These are phyloP conservation scores for Cacatua alba DNA, from an alignment of 2,113 vertebrate genomes.

Conservation along the genomic window DNA sequence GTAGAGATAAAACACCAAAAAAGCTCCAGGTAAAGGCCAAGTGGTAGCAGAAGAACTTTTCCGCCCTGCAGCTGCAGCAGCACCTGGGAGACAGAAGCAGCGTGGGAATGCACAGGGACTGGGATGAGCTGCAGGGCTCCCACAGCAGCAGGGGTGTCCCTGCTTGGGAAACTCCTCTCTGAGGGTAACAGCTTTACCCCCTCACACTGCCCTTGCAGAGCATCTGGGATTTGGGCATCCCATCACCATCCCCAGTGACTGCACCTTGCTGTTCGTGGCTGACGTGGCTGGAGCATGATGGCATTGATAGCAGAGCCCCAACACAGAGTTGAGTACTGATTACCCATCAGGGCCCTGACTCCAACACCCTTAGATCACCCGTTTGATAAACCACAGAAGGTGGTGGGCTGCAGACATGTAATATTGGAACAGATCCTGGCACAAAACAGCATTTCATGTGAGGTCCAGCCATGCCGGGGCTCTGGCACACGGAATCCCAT, in stretches of 20 bases:
- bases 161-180: neutral
- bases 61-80: neutral
- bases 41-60: neutral
- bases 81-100: neutral
- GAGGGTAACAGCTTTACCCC: neutral
- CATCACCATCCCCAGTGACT: neutral
- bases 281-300: neutral
- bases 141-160: neutral
- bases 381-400: neutral
- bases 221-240: rapidly evolving
- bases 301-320: neutral
- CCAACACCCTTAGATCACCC: neutral
- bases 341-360: neutral
- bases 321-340: neutral
- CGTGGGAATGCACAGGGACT: neutral
- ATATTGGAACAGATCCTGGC: neutral
- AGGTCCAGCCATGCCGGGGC: neutral
- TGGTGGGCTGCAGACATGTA: neutral
- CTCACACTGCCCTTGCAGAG: rapidly evolving
- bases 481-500: neutral
- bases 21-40: neutral
- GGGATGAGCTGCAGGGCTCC: neutral
- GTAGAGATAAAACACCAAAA: neutral
- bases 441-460: neutral
- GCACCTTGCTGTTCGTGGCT: neutral